A percentile compares a stretch with the other conserved stretches of the same genome.
phyloP scores from a whole-genome alignment of 53 echinoderm and acorn worm genomes.

The Actinopyga echinites region DNA sequence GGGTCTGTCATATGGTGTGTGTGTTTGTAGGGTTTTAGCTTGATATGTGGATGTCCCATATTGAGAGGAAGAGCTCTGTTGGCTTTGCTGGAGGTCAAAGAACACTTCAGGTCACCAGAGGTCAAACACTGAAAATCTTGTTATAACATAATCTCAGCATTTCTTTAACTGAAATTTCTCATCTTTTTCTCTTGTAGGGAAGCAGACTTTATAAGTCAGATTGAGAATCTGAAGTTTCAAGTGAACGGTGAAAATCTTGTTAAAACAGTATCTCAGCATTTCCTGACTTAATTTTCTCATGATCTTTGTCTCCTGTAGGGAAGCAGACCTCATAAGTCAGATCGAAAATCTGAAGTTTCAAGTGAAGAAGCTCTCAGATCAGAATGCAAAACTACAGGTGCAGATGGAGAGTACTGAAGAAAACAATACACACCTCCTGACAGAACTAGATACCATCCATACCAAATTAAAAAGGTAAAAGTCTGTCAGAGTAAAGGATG shows the following conservation, averaged over 20 bases:
- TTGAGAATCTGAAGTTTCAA: constrained; percentile 74
- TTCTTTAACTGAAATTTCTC: neutral
- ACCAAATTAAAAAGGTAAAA: constrained; percentile 68
- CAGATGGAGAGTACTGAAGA: constrained; percentile 83
- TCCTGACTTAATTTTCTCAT: neutral
- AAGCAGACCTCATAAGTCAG: constrained; percentile 25
- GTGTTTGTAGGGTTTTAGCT: too few relatives aligned
- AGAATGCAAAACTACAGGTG: constrained; percentile 63
- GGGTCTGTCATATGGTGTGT: too few relatives aligned
- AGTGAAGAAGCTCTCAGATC: constrained; percentile 69
- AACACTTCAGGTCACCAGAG: too few relatives aligned
- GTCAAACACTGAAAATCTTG: too few relatives aligned
- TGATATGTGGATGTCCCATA: too few relatives aligned
- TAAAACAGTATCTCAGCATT: neutral
- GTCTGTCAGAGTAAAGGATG: too few relatives aligned
- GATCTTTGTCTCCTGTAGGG: neutral
- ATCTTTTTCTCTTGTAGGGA: neutral
- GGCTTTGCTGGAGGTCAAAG: too few relatives aligned
- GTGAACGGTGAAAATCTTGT: too few relatives aligned
- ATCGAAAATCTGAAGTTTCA: constrained; percentile 74
- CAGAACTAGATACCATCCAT: constrained; percentile 61
- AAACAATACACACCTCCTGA: constrained; percentile 59
- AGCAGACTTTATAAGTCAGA: constrained; percentile 23
- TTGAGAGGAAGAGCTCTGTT: too few relatives aligned
- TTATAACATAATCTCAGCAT: neutral